phyloP scores from a whole-genome alignment of 2,888 invertebrate genomes.

The Metellina segmentata region DNA sequence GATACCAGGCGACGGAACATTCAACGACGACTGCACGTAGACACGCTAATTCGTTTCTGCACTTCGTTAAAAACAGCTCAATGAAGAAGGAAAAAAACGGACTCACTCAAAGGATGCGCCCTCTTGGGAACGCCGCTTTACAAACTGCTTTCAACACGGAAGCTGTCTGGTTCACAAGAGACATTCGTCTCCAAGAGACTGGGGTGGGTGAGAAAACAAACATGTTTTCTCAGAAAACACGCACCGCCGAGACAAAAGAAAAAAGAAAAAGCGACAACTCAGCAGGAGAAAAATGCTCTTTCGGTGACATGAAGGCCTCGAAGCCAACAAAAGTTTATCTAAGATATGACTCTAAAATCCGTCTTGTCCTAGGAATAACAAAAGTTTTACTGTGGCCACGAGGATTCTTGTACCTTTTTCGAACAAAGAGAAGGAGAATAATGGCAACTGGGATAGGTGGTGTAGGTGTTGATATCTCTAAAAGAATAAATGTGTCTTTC shows the following conservation, averaged over 20 bases:
- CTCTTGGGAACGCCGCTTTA: no score
- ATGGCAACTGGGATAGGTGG: no score
- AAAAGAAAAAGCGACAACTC: background rate
- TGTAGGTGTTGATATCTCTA: no score
- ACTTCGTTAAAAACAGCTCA: background rate
- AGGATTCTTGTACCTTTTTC: no score
- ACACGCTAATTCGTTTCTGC: no score
- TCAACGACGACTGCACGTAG: no score
- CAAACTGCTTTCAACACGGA: constrained; percentile 28
- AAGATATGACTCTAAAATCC: no score
- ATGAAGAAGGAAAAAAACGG: background rate
- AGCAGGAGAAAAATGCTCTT: background rate
- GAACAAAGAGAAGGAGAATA: no score
- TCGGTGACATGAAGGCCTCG: constrained; percentile 19
- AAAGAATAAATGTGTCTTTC: no score
- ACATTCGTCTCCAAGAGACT: constrained; percentile 14
- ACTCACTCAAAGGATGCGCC: background rate
- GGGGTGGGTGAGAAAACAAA: constrained; percentile 17
- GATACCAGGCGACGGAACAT: no score
- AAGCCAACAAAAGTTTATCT: background rate
- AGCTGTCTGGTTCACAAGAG: constrained; percentile 27
- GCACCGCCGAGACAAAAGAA: background rate
- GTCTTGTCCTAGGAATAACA: no score
- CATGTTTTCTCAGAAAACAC: constrained; percentile 20
- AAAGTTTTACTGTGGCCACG: no score